phyloP scores from a whole-genome alignment of 1,140 invertebrate species.

The Oreohelix idahoensis region DNA sequence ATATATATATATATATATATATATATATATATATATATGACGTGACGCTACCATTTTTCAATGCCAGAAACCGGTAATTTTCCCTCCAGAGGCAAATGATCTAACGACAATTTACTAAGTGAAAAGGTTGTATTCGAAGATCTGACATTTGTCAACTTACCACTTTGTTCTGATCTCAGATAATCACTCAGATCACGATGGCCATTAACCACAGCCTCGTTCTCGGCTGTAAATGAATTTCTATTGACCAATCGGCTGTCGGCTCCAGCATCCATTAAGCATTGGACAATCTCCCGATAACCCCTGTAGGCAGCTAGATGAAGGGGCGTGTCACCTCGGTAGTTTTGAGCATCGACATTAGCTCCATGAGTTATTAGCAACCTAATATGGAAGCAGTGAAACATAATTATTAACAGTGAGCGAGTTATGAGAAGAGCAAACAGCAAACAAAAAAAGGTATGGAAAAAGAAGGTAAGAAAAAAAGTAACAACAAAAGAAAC shows the following conservation, averaged over 20 bases:
- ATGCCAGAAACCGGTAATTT: no score
- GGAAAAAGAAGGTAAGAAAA: neutral
- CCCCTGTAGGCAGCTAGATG: slow-evolving; percentile 22
- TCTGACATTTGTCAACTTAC: no score
- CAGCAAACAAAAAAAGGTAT: neutral
- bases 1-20: no score
- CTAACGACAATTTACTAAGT: no score
- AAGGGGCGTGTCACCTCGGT: slow-evolving; percentile 17
- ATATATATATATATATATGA: no score
- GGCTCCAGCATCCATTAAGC: neutral
- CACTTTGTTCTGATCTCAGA: neutral
- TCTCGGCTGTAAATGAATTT: neutral
- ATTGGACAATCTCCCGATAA: neutral
- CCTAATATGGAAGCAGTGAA: neutral
- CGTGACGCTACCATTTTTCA: no score
- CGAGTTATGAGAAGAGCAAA: no score
- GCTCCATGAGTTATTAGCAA: neutral
- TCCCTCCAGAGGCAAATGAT: no score
- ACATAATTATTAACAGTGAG: neutral
- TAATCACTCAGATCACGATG: neutral
- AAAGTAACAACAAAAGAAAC: no score
- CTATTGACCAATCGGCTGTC: neutral
- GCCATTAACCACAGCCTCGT: slow-evolving; percentile 6
- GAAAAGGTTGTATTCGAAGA: no score
- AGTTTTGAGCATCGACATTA: neutral